Conservation (phyloP, 2,888 invertebrate species). For the Panzeria rudis region DNA sequence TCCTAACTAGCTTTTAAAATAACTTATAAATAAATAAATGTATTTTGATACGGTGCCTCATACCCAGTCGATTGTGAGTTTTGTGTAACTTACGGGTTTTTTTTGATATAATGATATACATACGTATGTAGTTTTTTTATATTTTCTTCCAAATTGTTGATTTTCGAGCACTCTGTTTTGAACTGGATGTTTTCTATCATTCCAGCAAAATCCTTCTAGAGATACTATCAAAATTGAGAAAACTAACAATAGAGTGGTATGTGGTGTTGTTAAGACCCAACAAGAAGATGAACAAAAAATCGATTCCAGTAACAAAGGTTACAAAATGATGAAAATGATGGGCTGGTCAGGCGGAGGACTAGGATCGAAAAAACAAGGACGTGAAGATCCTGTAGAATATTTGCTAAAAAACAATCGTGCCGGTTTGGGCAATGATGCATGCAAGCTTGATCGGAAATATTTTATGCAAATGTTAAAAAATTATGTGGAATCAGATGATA, state of each 20-base stretch:
- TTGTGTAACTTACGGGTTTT: too few species aligned
- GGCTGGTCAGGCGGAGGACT: constrained; percentile 90
- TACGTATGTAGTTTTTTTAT: too few species aligned
- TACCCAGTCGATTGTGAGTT: too few species aligned
- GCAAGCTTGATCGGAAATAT: constrained; percentile 76
- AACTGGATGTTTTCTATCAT: background rate
- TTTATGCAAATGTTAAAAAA: constrained; percentile 81
- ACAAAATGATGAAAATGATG: constrained; percentile 87
- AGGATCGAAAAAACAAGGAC: constrained; percentile 87
- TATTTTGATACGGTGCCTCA: too few species aligned
- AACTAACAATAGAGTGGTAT: constrained; percentile 77
- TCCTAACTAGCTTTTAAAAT: too few species aligned
- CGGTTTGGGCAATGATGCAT: constrained; percentile 79
- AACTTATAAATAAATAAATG: too few species aligned
- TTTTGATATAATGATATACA: too few species aligned
- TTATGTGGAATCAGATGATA: constrained; percentile 84
- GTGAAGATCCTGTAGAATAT: constrained; percentile 86
- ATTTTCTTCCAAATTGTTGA: too few species aligned
- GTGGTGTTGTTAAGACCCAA: constrained; percentile 77
- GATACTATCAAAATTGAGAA: constrained; percentile 81
- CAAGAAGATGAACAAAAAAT: constrained; percentile 76
- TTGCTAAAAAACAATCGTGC: constrained; percentile 81
- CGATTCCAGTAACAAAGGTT: constrained; percentile 81
- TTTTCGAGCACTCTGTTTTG: too few species aligned
- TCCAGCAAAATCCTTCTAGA: constrained; percentile 78